Evolutionary conservation across 2,113 vertebrate species (phyloP), one percentile per base, ranked within the genome.

Genomic region (Lepus europaeus): DNA sequence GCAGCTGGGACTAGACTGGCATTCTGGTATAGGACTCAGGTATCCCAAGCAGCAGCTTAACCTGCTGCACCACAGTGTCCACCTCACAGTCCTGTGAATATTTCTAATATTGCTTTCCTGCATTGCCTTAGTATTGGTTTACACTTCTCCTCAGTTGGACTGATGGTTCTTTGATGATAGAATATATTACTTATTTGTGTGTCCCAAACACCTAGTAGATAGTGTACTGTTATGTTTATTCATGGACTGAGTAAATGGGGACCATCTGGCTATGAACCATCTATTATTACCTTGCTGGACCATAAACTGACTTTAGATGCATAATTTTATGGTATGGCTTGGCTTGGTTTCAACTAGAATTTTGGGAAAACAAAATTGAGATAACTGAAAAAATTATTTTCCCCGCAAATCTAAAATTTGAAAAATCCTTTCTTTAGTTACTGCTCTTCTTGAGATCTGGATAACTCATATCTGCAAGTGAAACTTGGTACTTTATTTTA

Each of bases 341-440:
- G 81, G 33, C 63, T 39, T n/a, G 53, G 11, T 64, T 96, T 94
- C 87, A 94, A 68, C 66, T 36, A 73, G 80, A 59, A 95, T 77
- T 94, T 83, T 22, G 45, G 77, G 90, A 93, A 77, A 92, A 39
- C 83, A 96, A 45, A 45, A 89, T 84, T 39, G 53, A 97, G 82
- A 92, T 49, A 87, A 91, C 72, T 88, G 73, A 93, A 94, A 89
- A 77, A 23, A 86, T 73, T 81, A 90, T 31, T 96, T 59, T 97
- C 45, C 56, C 82, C 66, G 76, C 51, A 82, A 77, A 45, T 79
- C n/a, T 88, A 90, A 95, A 93, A 88, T 92, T 29, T 93, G 74
- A 96, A 96, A 88, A 93, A 96, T 77, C 76, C 87, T 89, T 87
- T 94, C 95, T 84, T 64, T 86, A 77, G 64, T 81, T 91, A 89